Conservation (phyloP, 2,797 vertebrate genomes). For the Aplochiton taeniatus region DNA sequence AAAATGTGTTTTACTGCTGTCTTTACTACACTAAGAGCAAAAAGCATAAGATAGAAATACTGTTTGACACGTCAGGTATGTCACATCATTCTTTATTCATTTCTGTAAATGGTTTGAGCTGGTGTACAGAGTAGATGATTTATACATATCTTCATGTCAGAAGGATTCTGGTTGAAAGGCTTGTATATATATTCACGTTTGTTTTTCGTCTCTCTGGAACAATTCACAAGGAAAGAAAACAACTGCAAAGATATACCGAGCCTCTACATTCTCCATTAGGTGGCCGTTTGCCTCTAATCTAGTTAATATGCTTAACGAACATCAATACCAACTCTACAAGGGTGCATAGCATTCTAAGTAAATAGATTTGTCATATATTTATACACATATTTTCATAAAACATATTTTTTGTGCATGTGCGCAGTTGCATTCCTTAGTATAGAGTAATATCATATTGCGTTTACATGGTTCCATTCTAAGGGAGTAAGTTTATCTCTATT, state of each 20-base stretch:
- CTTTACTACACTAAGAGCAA: no score
- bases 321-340: slow-evolving; percentile 88
- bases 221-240: slow-evolving; percentile 89
- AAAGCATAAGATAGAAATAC: no score
- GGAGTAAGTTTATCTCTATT: slow-evolving; percentile 80
- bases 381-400: slow-evolving; percentile 84
- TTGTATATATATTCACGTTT: slow-evolving; percentile 79
- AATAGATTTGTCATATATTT: slow-evolving; percentile 84
- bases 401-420: slow-evolving; percentile 82
- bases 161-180: slow-evolving; percentile 81
- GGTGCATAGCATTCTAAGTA: slow-evolving; percentile 88
- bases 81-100: slow-evolving; percentile 95
- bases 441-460: slow-evolving; percentile 85
- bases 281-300: slow-evolving; percentile 85
- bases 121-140: slow-evolving; percentile 92
- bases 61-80: slow-evolving; percentile 45
- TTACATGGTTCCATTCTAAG: slow-evolving; percentile 83
- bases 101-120: slow-evolving; percentile 89
- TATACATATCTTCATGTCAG: slow-evolving; percentile 88
- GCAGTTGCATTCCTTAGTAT: slow-evolving; percentile 87
- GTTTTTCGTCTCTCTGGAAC: slow-evolving; percentile 78
- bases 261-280: slow-evolving; percentile 88
- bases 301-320: slow-evolving; percentile 81
- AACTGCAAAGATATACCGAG: slow-evolving; percentile 93
- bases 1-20: no score